Conservation (phyloP, 1,140 invertebrate species). For the Drosophila serrata region DNA sequence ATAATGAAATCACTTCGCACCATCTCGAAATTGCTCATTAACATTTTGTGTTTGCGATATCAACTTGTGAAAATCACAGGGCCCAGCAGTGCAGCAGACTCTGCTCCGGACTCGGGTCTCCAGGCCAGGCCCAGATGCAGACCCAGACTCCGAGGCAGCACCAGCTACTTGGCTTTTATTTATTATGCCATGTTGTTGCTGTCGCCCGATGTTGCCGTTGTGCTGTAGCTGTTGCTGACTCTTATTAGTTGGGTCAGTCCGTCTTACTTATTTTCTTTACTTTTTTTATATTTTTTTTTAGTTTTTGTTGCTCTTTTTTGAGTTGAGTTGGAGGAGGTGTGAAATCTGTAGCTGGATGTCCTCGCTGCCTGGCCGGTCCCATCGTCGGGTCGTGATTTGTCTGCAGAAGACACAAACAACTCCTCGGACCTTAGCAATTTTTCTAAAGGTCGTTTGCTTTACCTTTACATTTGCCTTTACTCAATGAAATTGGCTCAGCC, state of each 20-base stretch:
- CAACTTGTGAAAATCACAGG: conserved; percentile 85
- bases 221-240: conserved; percentile 50
- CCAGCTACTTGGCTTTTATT: conserved; percentile 82
- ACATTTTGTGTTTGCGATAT: conserved; percentile 85
- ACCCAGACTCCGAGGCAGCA: conserved; percentile 66
- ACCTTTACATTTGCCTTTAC: conserved; percentile 57
- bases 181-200: conserved; percentile 77
- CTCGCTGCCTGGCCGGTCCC: conserved; percentile 21
- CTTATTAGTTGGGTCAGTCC: conserved; percentile 81
- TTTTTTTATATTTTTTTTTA: conserved; percentile 6
- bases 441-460: conserved; percentile 76
- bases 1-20: conserved; percentile 85
- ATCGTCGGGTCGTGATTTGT: conserved; percentile 77
- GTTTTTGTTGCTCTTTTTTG: not conserved
- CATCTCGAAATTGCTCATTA: conserved; percentile 85
- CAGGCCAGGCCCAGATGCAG: conserved; percentile 57
- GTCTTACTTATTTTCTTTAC: conserved; percentile 32
- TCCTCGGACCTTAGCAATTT: conserved; percentile 43
- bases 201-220: conserved; percentile 34
- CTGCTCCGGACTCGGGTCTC: conserved; percentile 46
- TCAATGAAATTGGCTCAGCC: conserved; percentile 71
- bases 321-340: conserved; percentile 56
- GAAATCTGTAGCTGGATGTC: conserved; percentile 46
- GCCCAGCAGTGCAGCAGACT: conserved; percentile 31
- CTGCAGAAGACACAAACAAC: conserved; percentile 49